Percentiles rank a stretch among this genome's conserved stretches.
These are phyloP conservation scores for Caenorhabditis drosophilae DNA, from an alignment of 2,888 invertebrate species.

Conservation along the genomic window DNA sequence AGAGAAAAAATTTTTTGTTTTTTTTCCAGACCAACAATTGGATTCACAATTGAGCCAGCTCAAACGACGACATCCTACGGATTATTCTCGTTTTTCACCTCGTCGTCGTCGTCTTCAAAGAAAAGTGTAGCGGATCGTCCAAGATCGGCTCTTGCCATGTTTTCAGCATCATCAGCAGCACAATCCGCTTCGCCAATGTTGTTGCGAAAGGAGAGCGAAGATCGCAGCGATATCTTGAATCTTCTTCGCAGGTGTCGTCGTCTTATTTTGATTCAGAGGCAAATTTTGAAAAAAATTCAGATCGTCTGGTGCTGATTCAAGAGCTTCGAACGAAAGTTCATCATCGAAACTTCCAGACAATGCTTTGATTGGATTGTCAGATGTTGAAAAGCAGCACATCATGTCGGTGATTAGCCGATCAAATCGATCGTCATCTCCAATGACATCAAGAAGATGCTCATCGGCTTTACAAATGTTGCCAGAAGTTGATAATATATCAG, in stretches of 20 bases:
- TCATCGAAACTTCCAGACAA: conserved; percentile 51
- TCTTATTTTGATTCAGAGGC: not conserved
- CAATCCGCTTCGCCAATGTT: conserved; percentile 15
- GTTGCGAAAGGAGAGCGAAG: conserved; percentile 35
- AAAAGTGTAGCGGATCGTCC: conserved; percentile 38
- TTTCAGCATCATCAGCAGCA: conserved; percentile 19
- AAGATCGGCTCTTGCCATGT: conserved; percentile 38
- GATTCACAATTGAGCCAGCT: conserved; percentile 22
- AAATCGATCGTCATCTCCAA: conserved; percentile 37
- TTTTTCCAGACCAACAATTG: not conserved
- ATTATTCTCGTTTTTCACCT: conserved; percentile 44
- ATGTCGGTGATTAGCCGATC: conserved; percentile 50
- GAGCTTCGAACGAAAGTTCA: conserved; percentile 36
- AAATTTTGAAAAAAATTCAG: too few relatives aligned
- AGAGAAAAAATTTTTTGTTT: too few relatives aligned
- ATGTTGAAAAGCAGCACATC: conserved; percentile 60
- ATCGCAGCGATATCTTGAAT: conserved; percentile 39
- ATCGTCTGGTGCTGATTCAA: conserved; percentile 43
- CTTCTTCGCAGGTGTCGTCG: conserved; percentile 42
- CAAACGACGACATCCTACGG: conserved; percentile 35
- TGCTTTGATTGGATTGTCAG: conserved; percentile 58
- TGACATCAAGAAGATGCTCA: conserved; percentile 58
- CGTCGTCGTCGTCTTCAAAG: conserved; percentile 28
- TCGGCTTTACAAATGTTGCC: conserved; percentile 55
- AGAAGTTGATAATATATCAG: conserved; percentile 53